A percentile compares a stretch with the other conserved stretches of the same genome.
Evolutionary conservation across 2,113 vertebrate genomes (phyloP).

Genomic region (Platycercus adscitus): DNA sequence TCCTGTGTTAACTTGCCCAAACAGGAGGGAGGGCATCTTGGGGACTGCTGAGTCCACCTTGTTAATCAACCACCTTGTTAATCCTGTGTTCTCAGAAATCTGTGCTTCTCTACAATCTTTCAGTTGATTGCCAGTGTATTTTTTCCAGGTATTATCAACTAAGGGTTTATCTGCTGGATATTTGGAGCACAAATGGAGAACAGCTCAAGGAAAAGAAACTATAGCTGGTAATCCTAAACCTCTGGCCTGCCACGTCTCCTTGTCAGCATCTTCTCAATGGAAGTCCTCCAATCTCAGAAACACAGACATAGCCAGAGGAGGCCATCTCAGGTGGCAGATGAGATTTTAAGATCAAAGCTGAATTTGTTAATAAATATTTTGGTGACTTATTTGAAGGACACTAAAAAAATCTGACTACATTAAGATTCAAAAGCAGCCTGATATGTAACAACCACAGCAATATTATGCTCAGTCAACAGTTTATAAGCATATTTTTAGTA

Average conservation of each 20-base stretch:
- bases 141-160: not conserved
- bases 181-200: not conserved
- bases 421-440: not conserved
- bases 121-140: not conserved
- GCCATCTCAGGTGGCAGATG: not conserved
- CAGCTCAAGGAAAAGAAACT: not conserved
- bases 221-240: not conserved
- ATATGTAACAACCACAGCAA: not conserved
- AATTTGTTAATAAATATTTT: not conserved
- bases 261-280: not conserved
- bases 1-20: not conserved
- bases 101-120: not conserved
- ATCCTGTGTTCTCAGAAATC: not conserved
- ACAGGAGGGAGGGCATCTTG: not conserved
- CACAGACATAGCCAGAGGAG: not conserved
- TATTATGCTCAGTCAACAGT: not conserved
- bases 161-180: not conserved
- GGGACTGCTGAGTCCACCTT: not conserved
- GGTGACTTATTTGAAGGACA: not conserved
- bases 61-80: not conserved
- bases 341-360: not conserved
- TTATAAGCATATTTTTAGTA: not conserved
- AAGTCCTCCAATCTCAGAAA: not conserved
- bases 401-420: not conserved
- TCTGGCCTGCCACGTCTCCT: not conserved